Evolutionary conservation across 2,797 vertebrate species (phyloP), one percentile per base, ranked within the genome.

Genomic region (Lagorchestes hirsutus): DNA sequence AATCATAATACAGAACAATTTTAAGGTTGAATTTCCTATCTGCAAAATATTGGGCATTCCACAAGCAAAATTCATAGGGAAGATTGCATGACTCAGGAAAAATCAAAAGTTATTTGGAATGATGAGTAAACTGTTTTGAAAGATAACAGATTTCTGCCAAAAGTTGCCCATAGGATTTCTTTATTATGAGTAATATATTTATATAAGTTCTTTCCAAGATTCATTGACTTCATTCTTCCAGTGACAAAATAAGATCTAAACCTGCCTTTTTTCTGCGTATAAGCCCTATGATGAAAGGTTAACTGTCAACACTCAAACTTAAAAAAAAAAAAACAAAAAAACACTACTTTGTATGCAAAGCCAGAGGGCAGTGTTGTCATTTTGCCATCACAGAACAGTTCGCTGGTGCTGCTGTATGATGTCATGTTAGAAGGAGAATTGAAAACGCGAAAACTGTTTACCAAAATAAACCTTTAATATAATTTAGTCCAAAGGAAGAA

Each of bases 301-400:
- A 55, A 62, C 55, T 92, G 92, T 91, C 93, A 59, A 82, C 74
- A 92, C 90, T 57, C 58, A 57, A 0, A 31, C 90, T 74, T 22
- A 52, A 50, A 52, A 90, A 90, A 56, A 82, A 55, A 82, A 92
- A 90, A 90, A 56, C 62, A 55, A 82, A 92, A 29, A 82, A 6
- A 91, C 55, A 74, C 67, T 24, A 31, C n/a, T 93, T 92, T 58
- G 46, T 6, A 12, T 29, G 46, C 46, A 93, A 97, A 97, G 97
- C 96, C 96, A 98, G 97, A 96, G 98, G 97, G 97, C 97, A 97
- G 96, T 97, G 90, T 96, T 96, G 97, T 94, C 94, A 91, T 92
- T 87, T 55, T 92, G 82, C 67, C 58, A 55, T 55, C 57, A 90
- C 59, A 54, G 95, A 95, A 94, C 74, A 0, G 2, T 46, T 90